Evolutionary conservation across 1,140 invertebrate genomes (phyloP).

Genomic region (Drosophila teissieri): DNA sequence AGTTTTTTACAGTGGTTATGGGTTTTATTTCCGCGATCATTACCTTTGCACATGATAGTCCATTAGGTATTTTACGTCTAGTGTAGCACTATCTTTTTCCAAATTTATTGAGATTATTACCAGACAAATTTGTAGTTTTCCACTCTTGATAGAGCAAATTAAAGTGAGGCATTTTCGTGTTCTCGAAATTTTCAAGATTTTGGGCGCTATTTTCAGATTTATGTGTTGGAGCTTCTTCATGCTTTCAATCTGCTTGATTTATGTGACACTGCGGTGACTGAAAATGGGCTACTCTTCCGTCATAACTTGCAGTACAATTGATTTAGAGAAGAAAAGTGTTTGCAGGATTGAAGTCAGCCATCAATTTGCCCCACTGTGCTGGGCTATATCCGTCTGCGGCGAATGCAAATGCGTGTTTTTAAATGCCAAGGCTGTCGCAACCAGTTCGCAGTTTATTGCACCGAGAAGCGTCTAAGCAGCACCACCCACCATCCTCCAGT

Average conservation of each 20-base stretch:
- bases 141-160: conserved; percentile 5
- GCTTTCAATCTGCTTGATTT: background rate
- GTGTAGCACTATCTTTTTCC: background rate
- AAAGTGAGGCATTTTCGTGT: background rate
- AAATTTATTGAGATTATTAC: background rate
- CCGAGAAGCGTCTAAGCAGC: conserved; percentile 4
- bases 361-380: conserved; percentile 19
- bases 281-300: background rate
- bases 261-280: background rate
- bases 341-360: background rate
- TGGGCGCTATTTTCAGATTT: conserved; percentile 8
- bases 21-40: conserved; percentile 1
- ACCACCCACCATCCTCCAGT: background rate
- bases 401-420: conserved; percentile 55
- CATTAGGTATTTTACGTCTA: background rate
- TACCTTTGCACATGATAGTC: background rate
- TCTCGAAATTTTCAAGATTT: background rate
- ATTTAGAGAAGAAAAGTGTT: too few relatives aligned
- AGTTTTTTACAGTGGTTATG: background rate
- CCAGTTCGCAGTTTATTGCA: conserved; percentile 56
- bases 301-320: background rate
- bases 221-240: background rate
- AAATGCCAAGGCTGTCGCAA: conserved; percentile 67
- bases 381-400: conserved; percentile 18
- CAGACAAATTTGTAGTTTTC: conserved; percentile 13